Conservation (phyloP, 2,113 vertebrate species). For the Neogale vison region DNA sequence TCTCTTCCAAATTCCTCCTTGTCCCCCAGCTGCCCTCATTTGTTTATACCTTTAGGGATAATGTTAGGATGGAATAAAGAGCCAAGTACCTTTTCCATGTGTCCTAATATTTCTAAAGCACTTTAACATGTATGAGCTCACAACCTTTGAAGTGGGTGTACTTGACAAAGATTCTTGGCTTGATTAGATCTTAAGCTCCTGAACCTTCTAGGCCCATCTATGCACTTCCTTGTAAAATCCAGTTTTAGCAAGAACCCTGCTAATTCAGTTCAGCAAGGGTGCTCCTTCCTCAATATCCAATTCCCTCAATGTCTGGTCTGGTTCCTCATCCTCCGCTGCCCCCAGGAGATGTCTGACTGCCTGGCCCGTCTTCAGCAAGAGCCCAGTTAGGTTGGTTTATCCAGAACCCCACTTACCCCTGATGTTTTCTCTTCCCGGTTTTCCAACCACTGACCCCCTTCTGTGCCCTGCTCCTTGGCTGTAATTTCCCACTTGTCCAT, state of each 20-base stretch:
- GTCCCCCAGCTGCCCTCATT: background rate
- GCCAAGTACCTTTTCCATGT: background rate
- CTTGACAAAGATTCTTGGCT: background rate
- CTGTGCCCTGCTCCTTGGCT: background rate
- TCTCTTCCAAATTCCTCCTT: background rate
- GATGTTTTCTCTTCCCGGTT: background rate
- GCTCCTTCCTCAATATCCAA: background rate
- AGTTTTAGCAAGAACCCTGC: background rate
- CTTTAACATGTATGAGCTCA: background rate
- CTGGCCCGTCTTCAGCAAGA: background rate
- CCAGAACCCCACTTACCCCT: background rate
- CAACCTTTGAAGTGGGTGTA: background rate
- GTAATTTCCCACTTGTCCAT: background rate
- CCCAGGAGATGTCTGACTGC: background rate
- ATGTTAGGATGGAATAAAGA: background rate
- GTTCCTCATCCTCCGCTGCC: no score
- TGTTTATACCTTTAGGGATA: background rate
- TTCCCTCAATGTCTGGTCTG: background rate
- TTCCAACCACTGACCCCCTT: background rate
- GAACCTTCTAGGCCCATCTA: background rate
- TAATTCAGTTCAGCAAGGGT: background rate
- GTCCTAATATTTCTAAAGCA: background rate
- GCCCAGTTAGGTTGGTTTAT: background rate
- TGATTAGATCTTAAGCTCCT: background rate
- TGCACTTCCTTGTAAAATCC: background rate